These are phyloP conservation scores for Endotricha flammealis DNA, from an alignment of 2,888 invertebrate genomes.

Conservation along the genomic window DNA sequence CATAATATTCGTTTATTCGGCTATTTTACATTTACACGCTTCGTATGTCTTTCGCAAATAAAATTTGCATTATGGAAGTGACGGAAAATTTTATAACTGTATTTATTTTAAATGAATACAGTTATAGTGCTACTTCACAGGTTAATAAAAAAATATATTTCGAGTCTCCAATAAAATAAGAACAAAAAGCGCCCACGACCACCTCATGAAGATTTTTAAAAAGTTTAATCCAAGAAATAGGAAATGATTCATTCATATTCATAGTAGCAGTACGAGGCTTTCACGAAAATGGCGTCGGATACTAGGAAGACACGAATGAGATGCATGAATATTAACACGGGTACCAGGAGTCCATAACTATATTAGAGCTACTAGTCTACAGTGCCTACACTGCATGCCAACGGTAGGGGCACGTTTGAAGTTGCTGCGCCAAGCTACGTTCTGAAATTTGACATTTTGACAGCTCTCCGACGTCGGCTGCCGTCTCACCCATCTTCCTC, in stretches of 20 bases:
- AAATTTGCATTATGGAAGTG: too few relatives aligned
- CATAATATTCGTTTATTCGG: too few relatives aligned
- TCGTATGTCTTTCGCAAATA: too few relatives aligned
- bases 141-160: too few relatives aligned
- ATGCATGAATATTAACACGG: conserved; percentile 76
- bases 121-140: too few relatives aligned
- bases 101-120: too few relatives aligned
- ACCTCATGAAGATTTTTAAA: conserved; percentile 33
- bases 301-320: conserved; percentile 66
- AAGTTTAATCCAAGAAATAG: conserved; percentile 67
- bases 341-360: conserved; percentile 69
- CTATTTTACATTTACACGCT: too few relatives aligned
- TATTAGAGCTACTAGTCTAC: conserved; percentile 59
- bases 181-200: not conserved
- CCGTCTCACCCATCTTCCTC: conserved; percentile 49
- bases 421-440: conserved; percentile 70
- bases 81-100: too few relatives aligned
- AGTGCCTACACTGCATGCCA: conserved; percentile 56
- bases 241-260: conserved; percentile 74
- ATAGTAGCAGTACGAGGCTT: conserved; percentile 64
- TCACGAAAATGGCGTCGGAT: conserved; percentile 70
- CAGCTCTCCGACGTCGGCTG: conserved; percentile 75
- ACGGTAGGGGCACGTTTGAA: conserved; percentile 75
- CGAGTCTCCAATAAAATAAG: too few relatives aligned
- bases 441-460: conserved; percentile 80